Base-by-base conservation (phyloP, 2,113 vertebrate species). In the Vidua chalybeata region DNA sequence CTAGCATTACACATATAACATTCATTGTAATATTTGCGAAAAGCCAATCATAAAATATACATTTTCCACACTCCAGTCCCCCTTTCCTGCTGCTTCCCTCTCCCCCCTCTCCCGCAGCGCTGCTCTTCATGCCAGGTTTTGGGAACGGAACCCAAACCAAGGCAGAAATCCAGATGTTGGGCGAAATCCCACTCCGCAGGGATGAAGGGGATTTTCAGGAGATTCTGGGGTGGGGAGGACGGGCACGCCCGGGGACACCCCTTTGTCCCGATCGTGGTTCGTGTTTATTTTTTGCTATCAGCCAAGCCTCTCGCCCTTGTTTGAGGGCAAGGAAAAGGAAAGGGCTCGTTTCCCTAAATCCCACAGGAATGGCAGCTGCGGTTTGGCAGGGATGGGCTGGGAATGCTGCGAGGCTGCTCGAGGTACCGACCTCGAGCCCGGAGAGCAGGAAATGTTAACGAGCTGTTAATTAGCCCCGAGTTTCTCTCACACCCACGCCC, bases 241-340 rank as follows among this genome's bases (percentile, higher is more conserved):
- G 86, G 66, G 59, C 51, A 14, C 15, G 90, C 92, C 89, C 43
- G 64, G 89, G 5, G 0, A 77, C 75, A 52, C 8, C 11, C 83
- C 87, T 97, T 96, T 96, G 95, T 98, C 90, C 94, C 89, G 5
- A 48, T 46, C 37, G 17, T 27, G 52, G 55, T 11, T 63, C 52
- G 30, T 95, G 97, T 95, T 97, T 97, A 91, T 96, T 98, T 97
- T 97, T 96, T 83, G 5, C 43, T 66, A 56, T 22, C 72, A 95
- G 77, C 75, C 93, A 88, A 95, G 80, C 95, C 93, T 97, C 93
- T 94, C 61, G n/a, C 71, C 64, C 62, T 64, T 77, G 87, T 94
- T 94, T 89, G 89, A 97, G 97, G 75, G 87, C 59, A 89, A 84
- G 88, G 64, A 77, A 93, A 87, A 93, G 93, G 96, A 94, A 96